phyloP scores from a whole-genome alignment of 1,140 invertebrate genomes.

The Homarus americanus region DNA sequence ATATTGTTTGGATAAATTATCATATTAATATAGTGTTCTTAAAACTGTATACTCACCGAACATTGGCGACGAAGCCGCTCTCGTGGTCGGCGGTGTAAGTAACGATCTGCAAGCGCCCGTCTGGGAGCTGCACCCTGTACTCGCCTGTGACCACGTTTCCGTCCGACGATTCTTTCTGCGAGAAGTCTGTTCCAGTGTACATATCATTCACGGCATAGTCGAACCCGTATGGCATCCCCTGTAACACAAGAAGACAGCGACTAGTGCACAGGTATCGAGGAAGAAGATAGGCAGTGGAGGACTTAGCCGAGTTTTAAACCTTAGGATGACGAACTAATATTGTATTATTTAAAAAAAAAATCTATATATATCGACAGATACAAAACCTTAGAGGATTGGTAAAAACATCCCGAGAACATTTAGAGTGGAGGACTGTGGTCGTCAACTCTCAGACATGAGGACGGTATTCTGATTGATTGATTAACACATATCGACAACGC shows the following conservation, averaged over 20 bases:
- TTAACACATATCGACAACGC: too few species aligned
- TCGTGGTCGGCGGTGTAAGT: conserved; percentile 66
- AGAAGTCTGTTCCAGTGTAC: conserved; percentile 61
- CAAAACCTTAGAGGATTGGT: not conserved
- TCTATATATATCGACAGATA: not conserved
- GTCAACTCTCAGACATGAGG: too few species aligned
- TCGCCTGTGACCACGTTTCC: conserved; percentile 66
- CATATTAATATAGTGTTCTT: not conserved
- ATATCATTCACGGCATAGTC: conserved; percentile 66
- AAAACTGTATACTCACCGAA: conserved; percentile 28
- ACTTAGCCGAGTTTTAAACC: not conserved
- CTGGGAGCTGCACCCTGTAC: conserved; percentile 63
- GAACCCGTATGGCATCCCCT: conserved; percentile 72
- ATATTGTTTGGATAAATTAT: too few species aligned
- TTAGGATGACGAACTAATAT: not conserved
- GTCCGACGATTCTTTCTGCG: conserved; percentile 54
- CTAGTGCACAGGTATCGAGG: not conserved
- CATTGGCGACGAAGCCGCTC: conserved; percentile 50
- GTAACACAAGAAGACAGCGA: not conserved
- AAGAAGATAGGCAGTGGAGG: not conserved
- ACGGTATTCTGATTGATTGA: too few species aligned
- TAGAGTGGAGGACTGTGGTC: not conserved
- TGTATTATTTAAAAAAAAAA: not conserved
- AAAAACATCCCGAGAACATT: too few species aligned
- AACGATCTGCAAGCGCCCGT: conserved; percentile 64